Conservation (phyloP, 2,888 invertebrate species). For the Himalopsyche anomala region DNA sequence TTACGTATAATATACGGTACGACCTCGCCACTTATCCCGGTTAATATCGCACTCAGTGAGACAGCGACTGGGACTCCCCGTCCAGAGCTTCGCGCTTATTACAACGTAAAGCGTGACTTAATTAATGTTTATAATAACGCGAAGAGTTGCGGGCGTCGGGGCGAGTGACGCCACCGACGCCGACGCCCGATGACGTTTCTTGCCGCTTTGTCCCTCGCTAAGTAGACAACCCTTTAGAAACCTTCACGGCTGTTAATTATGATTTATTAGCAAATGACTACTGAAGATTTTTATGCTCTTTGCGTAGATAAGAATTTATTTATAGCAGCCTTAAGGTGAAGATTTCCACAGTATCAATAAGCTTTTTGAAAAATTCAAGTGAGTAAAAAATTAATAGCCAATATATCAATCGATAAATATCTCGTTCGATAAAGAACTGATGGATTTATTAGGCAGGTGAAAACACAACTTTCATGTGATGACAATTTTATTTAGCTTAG, state of each 20-base stretch:
- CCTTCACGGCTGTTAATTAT: not conserved
- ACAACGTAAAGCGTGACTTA: slow-evolving; percentile 56
- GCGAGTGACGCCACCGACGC: slow-evolving; percentile 48
- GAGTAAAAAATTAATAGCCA: too few relatives aligned
- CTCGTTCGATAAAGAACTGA: too few relatives aligned
- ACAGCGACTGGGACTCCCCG: not conserved
- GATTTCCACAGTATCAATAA: too few relatives aligned
- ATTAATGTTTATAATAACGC: slow-evolving; percentile 58
- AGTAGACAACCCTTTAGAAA: not conserved
- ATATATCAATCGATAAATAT: too few relatives aligned
- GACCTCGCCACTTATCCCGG: slow-evolving; percentile 52
- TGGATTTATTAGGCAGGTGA: too few relatives aligned
- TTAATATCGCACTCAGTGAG: slow-evolving; percentile 52
- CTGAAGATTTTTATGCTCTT: too few relatives aligned
- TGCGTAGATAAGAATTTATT: too few relatives aligned
- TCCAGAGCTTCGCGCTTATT: slow-evolving; percentile 44
- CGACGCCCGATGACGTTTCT: slow-evolving; percentile 20
- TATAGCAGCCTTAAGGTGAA: too few relatives aligned
- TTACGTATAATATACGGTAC: not conserved
- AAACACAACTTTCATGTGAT: too few relatives aligned
- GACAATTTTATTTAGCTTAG: too few relatives aligned
- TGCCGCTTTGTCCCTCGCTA: not conserved
- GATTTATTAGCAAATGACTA: too few relatives aligned
- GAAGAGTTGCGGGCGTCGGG: slow-evolving; percentile 48
- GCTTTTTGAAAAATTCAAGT: too few relatives aligned